These are phyloP conservation scores for Phanerotoma sp. DNA, from an alignment of 2,888 invertebrate genomes.

Conservation along the genomic window DNA sequence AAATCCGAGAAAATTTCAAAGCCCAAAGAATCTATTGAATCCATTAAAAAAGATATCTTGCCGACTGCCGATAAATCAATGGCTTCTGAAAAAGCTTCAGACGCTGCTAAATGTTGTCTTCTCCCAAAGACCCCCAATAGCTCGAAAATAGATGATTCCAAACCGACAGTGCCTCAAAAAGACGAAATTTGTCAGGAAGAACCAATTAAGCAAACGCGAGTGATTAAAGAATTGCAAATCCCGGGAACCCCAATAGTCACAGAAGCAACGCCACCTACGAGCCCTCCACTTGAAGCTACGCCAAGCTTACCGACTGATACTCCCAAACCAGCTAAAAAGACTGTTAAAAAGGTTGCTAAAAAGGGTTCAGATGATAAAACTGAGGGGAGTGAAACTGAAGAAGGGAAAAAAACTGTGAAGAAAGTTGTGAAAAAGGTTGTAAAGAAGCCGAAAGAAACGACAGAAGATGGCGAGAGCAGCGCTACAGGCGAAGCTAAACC, in stretches of 20 bases:
- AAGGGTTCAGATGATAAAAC: constrained; percentile 37
- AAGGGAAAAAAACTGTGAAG: constrained; percentile 56
- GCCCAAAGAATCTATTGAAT: too few species aligned
- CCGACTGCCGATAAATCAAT: too few species aligned
- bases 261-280: constrained; percentile 47
- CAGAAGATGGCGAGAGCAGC: constrained; percentile 41
- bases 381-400: constrained; percentile 41
- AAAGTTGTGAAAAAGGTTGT: constrained; percentile 60
- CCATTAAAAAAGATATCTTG: too few species aligned
- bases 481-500: constrained; percentile 47
- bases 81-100: too few species aligned
- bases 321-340: constrained; percentile 27
- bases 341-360: constrained; percentile 36
- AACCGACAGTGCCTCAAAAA: constrained; percentile 1
- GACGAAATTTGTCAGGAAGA: too few species aligned
- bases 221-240: constrained; percentile 42
- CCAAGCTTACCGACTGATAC: constrained; percentile 15
- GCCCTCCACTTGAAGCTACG: constrained; percentile 37
- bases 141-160: too few species aligned
- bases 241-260: constrained; percentile 46
- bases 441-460: constrained; percentile 43
- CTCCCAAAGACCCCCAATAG: too few species aligned
- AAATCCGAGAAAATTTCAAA: too few species aligned
- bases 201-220: constrained; percentile 37
- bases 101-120: too few species aligned